Evolutionary conservation across 2,888 invertebrate species (phyloP).

Genomic region (Pandemis cinnamomeana): DNA sequence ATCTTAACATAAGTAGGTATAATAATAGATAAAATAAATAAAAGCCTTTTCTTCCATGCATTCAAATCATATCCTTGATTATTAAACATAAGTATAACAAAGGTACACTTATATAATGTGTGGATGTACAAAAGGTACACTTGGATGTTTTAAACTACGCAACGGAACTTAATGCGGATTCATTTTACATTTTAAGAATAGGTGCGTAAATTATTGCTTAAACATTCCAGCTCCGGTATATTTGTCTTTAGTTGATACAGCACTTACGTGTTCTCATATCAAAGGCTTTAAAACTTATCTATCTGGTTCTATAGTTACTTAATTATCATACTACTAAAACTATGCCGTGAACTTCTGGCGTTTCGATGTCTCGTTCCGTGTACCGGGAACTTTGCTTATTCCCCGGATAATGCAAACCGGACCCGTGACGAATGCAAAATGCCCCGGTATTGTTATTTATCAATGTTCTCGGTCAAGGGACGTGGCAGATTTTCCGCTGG

Average conservation of each 20-base stretch:
- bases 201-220: too few species aligned
- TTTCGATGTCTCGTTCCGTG: constrained; percentile 49
- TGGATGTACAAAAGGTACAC: too few species aligned
- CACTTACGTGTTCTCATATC: background rate
- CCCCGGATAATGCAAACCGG: constrained; percentile 49
- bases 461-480: constrained; percentile 8
- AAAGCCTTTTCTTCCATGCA: too few species aligned
- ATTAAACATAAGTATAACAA: too few species aligned
- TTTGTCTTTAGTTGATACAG: background rate
- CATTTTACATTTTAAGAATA: too few species aligned
- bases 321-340: background rate
- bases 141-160: too few species aligned
- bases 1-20: too few species aligned
- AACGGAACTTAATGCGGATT: too few species aligned
- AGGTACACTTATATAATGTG: too few species aligned
- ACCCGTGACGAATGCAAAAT: constrained; percentile 54
- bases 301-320: background rate
- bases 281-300: background rate
- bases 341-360: background rate
- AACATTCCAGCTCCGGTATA: background rate
- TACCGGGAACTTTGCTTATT: constrained; percentile 57
- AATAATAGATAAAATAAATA: too few species aligned
- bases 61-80: too few species aligned
- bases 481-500: constrained; percentile 2
- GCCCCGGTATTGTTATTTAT: constrained; percentile 17